Base-by-base conservation (phyloP, 2,888 invertebrate genomes). In the Lutraria lutraria region DNA sequence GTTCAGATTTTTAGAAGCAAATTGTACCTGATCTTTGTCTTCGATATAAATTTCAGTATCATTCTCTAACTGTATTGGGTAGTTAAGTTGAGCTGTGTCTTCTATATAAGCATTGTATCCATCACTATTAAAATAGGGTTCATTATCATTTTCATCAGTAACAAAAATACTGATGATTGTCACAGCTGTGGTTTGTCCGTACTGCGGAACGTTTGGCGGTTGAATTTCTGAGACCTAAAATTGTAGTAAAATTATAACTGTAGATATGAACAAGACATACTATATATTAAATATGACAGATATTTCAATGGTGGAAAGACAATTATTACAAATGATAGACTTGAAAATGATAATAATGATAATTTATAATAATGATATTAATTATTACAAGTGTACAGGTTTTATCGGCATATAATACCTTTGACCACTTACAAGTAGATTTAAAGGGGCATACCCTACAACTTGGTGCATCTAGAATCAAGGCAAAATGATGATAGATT, bases 41-140 rank as follows among this genome's bases (percentile, higher is more conserved):
- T 85, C 68, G 4, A 90, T 88, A 29, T 54, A 31, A 43, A 92
- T 88, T 53, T 90, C 90, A 15, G 89, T 90, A 25, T 88, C 85
- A 56, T 92, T 92, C 54, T 92, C 92, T 31, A 92, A 86, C 86
- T 92, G 87, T 82, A 92, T 52, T 0, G 92, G 92, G 53, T 92
- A 90, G 81, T 92, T 92, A 6, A 92, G 85, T 31, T 89, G 86
- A 3, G 92, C 92, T 8, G 89, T 90, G 52, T 92, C 89, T n/a
- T 86, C 82, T 34, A 92, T 88, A 56, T 85, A 88, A 15, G 92
- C 92, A 29, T 63, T 72, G 72, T 88, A 92, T 3, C 52, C 54
- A 34, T 52, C 72, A 85, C 21, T 25, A 81, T 88, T 92, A 52
- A 92, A 90, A 34, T 76, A 56, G 3, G 92, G 92, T 21, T 60